phyloP scores from a whole-genome alignment of 2,888 invertebrate species.

The Cheilosia urbana region DNA sequence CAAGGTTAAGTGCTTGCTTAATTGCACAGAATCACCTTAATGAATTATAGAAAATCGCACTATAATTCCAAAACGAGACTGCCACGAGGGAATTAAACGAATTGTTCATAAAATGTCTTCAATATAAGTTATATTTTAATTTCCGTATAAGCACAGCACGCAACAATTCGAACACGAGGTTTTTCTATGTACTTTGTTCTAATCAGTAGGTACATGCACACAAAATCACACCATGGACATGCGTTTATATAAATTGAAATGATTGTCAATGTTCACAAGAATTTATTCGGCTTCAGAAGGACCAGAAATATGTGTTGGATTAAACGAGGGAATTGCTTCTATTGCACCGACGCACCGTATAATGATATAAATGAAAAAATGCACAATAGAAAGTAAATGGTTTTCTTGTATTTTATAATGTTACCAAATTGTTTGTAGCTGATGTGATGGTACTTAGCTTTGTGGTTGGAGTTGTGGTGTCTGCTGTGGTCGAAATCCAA shows the following conservation, averaged over 20 bases:
- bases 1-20: background rate
- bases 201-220: background rate
- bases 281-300: background rate
- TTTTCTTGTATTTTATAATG: too few relatives aligned
- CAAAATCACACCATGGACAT: background rate
- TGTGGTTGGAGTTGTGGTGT: too few relatives aligned
- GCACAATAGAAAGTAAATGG: too few relatives aligned
- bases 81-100: background rate
- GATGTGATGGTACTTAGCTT: too few relatives aligned
- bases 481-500: too few relatives aligned
- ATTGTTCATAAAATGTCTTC: background rate
- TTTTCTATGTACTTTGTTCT: background rate
- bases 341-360: too few relatives aligned
- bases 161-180: background rate
- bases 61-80: conserved; percentile 8
- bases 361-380: too few relatives aligned
- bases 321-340: too few relatives aligned
- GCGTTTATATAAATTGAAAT: background rate
- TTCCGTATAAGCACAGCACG: conserved; percentile 1
- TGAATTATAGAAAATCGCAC: background rate
- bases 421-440: too few relatives aligned
- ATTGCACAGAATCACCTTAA: conserved; percentile 1
- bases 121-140: background rate
- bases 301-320: background rate
- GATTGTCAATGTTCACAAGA: background rate